These are phyloP conservation scores for Vidua chalybeata DNA, from an alignment of 2,113 vertebrate species.

Conservation along the genomic window DNA sequence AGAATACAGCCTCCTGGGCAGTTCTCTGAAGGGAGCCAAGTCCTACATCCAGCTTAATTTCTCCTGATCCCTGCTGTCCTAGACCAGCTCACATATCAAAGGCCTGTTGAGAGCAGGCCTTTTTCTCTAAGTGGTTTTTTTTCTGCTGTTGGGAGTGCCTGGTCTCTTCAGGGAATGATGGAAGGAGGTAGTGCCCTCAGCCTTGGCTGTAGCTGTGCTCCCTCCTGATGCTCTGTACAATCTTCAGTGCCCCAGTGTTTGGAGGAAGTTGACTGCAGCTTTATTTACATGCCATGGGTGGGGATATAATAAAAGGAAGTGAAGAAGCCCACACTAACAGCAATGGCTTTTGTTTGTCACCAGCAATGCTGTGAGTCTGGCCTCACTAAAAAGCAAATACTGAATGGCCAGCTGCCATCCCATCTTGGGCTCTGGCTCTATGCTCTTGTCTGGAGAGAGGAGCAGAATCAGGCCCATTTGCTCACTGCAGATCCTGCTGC, in stretches of 20 bases:
- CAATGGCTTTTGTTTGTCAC: constrained; percentile 21
- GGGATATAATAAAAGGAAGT: constrained; percentile 29
- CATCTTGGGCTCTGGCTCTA: neutral
- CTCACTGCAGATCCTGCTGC: neutral
- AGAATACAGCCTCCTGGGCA: neutral
- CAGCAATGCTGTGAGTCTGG: neutral
- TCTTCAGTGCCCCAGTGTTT: neutral
- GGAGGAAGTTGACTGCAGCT: neutral
- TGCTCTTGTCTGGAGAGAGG: neutral
- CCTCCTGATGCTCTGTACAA: neutral
- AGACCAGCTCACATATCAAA: neutral
- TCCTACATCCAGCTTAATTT: neutral
- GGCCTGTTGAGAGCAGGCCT: neutral
- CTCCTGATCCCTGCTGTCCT: neutral
- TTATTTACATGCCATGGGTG: constrained; percentile 29
- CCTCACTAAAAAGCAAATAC: neutral
- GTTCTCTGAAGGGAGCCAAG: neutral
- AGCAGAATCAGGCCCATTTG: neutral
- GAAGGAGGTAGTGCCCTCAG: neutral
- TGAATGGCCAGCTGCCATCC: neutral
- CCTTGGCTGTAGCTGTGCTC: neutral
- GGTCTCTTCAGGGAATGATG: neutral
- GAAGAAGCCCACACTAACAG: constrained; percentile 3
- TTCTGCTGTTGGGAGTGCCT: neutral
- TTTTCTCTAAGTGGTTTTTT: neutral